Evolutionary conservation across 2,113 vertebrate genomes (phyloP).

Genomic region (Rissa tridactyla): DNA sequence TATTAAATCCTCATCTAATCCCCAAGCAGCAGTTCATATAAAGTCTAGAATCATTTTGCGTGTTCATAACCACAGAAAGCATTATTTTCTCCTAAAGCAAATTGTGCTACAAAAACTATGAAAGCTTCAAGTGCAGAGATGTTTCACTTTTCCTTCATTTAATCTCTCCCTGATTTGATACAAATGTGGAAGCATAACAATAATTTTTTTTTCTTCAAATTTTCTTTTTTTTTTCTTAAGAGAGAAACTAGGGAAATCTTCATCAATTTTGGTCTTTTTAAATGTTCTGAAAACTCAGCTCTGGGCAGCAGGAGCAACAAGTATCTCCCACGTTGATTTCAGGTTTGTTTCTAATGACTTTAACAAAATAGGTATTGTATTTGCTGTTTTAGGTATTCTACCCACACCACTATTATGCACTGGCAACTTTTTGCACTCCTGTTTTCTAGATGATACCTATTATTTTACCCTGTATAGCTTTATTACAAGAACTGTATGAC

Average conservation of each 20-base stretch:
- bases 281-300: not conserved
- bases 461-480: not conserved
- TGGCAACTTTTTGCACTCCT: not conserved
- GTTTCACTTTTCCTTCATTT: not conserved
- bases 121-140: not conserved
- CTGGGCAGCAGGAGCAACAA: not conserved
- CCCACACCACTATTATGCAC: not conserved
- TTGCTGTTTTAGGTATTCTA: not conserved
- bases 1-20: conserved; percentile 48
- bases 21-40: not conserved
- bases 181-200: not conserved
- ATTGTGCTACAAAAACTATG: not conserved
- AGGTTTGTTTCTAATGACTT: not conserved
- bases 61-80: conserved; percentile 2
- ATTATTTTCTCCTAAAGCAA: conserved; percentile 13
- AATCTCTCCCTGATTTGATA: not conserved
- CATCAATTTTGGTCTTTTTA: not conserved
- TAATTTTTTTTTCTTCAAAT: not conserved
- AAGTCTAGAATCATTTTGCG: not conserved
- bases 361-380: not conserved
- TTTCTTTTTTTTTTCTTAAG: not conserved
- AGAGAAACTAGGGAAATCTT: not conserved
- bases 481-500: not conserved
- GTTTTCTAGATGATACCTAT: not conserved
- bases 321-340: not conserved